Base-by-base conservation (phyloP, 1,140 invertebrate genomes). In the Coelopa frigida region DNA sequence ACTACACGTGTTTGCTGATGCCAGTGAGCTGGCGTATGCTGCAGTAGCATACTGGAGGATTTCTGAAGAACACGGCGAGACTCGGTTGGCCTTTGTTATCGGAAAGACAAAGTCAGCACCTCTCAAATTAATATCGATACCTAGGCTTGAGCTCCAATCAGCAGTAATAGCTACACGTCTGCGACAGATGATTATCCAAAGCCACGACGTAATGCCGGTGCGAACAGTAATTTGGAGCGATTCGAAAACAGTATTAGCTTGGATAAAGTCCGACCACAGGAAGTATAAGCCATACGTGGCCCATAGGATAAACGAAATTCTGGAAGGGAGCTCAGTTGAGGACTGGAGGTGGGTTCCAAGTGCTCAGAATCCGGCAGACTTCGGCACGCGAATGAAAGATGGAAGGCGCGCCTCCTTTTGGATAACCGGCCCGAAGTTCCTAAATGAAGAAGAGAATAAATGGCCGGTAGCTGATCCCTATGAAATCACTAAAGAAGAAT, bases 241-340 rank as follows among this genome's bases (percentile, higher is more conserved):
- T 51, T 67, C 66, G 0, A 53, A 33, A 6, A 58, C 58, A 2
- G 57, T 62, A 1, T 24, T 72, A 5, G 5, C 23, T 5, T 70
- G 69, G 64, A 52, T 71, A 3, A 24, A 35, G n/a, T 48, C 46
- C 3, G 33, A 49, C 8, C 38, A 55, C 0, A 11, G 56, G 5
- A 35, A 46, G 1, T 69, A 61, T 46, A 67, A 72, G 50, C 46
- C 53, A 1, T 75, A 68, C 15, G 35, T 38, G 11, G 44, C 44
- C 3, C 32, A 46, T 20, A 23, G 24, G 6, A 20, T 38, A 3
- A 24, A 17, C 4, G 44, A 46, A 26, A 46, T 37, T 14, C 24
- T 46, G 12, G 44, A 35, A 5, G 10, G 12, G 12, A 18, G 22
- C 6, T 17, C 44, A 15, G n/a, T 12, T 1, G 12, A 22, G 1